Evolutionary conservation across 2,888 invertebrate species (phyloP), one percentile per base, ranked within the genome.

Genomic region (Thumatha senex): DNA sequence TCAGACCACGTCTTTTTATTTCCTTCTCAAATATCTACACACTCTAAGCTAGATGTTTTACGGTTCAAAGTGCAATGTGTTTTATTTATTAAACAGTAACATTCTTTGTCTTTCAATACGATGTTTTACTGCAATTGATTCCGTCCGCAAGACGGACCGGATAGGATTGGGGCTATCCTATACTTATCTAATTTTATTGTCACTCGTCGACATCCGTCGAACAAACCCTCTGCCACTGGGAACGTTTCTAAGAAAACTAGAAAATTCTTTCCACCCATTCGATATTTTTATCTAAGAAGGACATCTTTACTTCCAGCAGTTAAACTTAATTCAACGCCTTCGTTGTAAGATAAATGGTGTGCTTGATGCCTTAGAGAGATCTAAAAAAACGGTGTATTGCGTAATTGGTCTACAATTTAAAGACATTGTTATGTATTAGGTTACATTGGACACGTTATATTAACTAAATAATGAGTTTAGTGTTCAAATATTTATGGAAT

Each of bases 151-250:
- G 85, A 82, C 83, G 82, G 81, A 84, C 75, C 62, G 78, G 77
- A 72, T 76, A 75, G 71, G 63, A 78, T 75, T 81, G 77, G 74
- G 79, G 79, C 83, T 83, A 84, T 87, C 85, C 86, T 78, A 84
- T 84, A 89, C 88, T 89, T 90, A 89, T 90, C 89, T 90, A 89
- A 90, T 90, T 90, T 90, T 90, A 90, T 89, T 89, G 89, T 90
- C 89, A 89, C 84, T 83, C 81, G 80, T 73, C 78, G 78, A 76
- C 76, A 78, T 73, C 76, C 69, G 70, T 72, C 73, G 72, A 74
- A n/a, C n/a, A n/a, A n/a, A 84, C 84, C 84, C 84, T 84, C 81
- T 80, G 82, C 74, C 65, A 67, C 72, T 63, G 71, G 76, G 74
- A 76, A 70, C 73, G 74, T 76, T 76, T 62, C 70, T 65, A 63